Percentiles rank a stretch among this genome's conserved stretches.
These are phyloP conservation scores for Gryllus longicercus DNA, from an alignment of 2,888 invertebrate species.

Conservation along the genomic window DNA sequence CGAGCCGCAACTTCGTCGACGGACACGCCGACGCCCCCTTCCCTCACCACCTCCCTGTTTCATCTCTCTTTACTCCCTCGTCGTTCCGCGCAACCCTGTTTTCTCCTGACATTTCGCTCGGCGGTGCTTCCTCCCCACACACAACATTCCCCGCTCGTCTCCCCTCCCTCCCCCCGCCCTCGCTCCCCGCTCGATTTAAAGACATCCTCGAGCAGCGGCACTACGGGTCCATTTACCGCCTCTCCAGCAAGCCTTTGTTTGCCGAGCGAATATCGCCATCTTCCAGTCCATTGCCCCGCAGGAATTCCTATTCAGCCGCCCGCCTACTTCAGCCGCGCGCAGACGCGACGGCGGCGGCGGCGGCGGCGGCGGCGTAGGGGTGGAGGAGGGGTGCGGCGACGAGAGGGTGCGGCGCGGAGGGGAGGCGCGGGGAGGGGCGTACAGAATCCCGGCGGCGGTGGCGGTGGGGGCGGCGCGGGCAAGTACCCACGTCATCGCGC, in stretches of 20 bases:
- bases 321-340: not conserved
- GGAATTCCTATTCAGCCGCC: conserved; percentile 19
- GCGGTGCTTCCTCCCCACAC: not conserved
- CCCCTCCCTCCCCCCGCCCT: not conserved
- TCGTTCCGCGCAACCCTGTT: no score
- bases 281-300: not conserved
- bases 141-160: not conserved
- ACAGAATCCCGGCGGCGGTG: not conserved
- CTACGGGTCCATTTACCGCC: conserved; percentile 17
- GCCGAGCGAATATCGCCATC: conserved; percentile 17
- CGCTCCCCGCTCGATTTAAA: not conserved
- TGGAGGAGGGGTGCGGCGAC: not conserved
- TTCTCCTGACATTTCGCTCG: no score
- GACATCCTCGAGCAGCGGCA: not conserved
- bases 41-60: no score
- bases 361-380: not conserved
- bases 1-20: no score
- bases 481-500: not conserved
- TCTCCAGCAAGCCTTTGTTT: not conserved
- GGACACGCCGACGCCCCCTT: no score
- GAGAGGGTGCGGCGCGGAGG: not conserved
- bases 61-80: no score
- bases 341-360: not conserved
- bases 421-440: not conserved
- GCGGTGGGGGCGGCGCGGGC: not conserved